These are phyloP conservation scores for Actenoides lindsayi DNA, from an alignment of 2,113 vertebrate genomes.

Conservation along the genomic window DNA sequence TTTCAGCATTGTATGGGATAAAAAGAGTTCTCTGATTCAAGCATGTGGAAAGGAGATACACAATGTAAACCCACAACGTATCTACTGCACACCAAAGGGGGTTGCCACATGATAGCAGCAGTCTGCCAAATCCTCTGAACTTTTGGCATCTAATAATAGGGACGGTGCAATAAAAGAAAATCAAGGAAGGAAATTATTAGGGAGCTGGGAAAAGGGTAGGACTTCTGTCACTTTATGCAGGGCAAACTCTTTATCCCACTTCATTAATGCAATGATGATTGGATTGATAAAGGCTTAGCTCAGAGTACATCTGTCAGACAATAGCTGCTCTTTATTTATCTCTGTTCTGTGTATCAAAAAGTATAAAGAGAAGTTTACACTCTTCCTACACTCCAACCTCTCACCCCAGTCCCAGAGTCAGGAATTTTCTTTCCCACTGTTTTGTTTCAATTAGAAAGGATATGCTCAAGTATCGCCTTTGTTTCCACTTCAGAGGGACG, in stretches of 20 bases:
- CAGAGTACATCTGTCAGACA: slow-evolving; percentile 22
- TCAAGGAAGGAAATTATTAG: slow-evolving; percentile 54
- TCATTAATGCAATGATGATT: slow-evolving; percentile 16
- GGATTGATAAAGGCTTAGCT: slow-evolving; percentile 26
- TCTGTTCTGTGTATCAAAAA: slow-evolving; percentile 8
- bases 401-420: slow-evolving; percentile 10
- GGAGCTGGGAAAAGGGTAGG: slow-evolving; percentile 23
- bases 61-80: slow-evolving; percentile 54
- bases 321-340: slow-evolving; percentile 36
- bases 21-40: slow-evolving; percentile 27
- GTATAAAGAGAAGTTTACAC: slow-evolving; percentile 16
- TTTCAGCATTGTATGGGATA: background rate
- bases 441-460: slow-evolving; percentile 44
- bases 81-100: slow-evolving; percentile 4
- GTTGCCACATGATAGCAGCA: slow-evolving; percentile 53
- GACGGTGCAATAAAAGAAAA: slow-evolving; percentile 15
- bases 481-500: slow-evolving; percentile 39
- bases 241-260: slow-evolving; percentile 27
- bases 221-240: slow-evolving; percentile 9
- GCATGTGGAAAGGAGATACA: slow-evolving; percentile 47
- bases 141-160: slow-evolving; percentile 49
- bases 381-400: slow-evolving; percentile 38
- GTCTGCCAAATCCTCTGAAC: slow-evolving; percentile 58
- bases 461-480: slow-evolving; percentile 31
- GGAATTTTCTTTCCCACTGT: slow-evolving; percentile 46